Evolutionary conservation across 2,888 invertebrate genomes (phyloP).

Genomic region (Tanaodytes sp.): DNA sequence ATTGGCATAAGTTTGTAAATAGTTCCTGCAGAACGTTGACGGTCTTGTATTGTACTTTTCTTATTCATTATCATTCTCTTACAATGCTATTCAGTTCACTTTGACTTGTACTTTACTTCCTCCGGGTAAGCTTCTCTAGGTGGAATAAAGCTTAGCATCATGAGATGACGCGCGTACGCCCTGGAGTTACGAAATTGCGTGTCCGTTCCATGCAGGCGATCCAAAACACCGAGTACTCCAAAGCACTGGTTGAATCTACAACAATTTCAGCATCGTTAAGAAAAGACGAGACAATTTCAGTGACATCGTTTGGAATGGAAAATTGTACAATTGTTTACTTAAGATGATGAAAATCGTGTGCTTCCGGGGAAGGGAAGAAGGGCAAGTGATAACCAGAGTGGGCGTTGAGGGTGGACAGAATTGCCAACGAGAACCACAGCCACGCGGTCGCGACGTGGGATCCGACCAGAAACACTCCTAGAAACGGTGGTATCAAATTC

Average conservation of each 20-base stretch:
- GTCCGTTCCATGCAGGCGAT: conserved; percentile 88
- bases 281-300: background rate
- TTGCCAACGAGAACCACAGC: conserved; percentile 87
- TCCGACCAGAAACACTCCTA: conserved; percentile 83
- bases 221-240: conserved; percentile 86
- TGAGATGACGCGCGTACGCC: conserved; percentile 81
- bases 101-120: conserved; percentile 71
- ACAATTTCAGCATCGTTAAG: background rate
- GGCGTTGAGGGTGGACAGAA: conserved; percentile 84
- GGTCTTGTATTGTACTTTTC: too few relatives aligned
- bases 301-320: background rate
- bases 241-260: conserved; percentile 89
- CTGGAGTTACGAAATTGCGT: conserved; percentile 82
- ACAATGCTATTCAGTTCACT: too few relatives aligned
- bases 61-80: too few relatives aligned
- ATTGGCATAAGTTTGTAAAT: too few relatives aligned
- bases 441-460: conserved; percentile 84
- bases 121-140: conserved; percentile 82
- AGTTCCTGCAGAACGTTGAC: too few relatives aligned
- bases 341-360: conserved; percentile 90
- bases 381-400: conserved; percentile 91
- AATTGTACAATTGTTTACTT: conserved; percentile 76
- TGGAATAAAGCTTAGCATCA: conserved; percentile 80
- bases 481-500: conserved; percentile 83
- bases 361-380: conserved; percentile 88